phyloP scores from a whole-genome alignment of 2,113 vertebrate genomes.

The Tauraco erythrolophus region DNA sequence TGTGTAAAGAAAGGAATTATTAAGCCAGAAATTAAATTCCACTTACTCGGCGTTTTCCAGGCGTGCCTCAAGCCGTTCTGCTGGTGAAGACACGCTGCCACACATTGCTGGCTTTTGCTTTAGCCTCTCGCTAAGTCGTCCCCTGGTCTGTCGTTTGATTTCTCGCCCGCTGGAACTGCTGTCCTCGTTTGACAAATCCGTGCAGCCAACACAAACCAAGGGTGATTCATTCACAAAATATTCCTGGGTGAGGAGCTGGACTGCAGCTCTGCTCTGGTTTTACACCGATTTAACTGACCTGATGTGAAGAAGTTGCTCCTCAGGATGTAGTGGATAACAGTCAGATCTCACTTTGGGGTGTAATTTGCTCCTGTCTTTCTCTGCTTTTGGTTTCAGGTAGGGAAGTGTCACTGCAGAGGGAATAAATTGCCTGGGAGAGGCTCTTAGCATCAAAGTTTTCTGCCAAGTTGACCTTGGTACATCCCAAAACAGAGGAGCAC shows the following conservation, averaged over 20 bases:
- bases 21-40: slow-evolving; percentile 46
- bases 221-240: slow-evolving; percentile 2
- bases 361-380: neutral
- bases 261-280: neutral
- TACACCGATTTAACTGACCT: neutral
- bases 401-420: neutral
- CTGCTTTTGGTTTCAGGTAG: neutral
- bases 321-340: neutral
- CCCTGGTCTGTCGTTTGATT: neutral
- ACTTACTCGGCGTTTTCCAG: neutral
- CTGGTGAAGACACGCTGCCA: neutral
- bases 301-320: neutral
- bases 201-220: neutral
- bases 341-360: neutral
- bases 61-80: slow-evolving; percentile 6
- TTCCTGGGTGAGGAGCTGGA: neutral
- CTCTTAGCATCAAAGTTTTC: neutral
- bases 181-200: neutral
- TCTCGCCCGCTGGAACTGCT: rapidly evolving
- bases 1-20: slow-evolving; percentile 35
- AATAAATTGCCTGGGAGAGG: neutral
- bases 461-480: neutral
- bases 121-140: neutral
- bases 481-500: neutral
- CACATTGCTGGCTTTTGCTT: neutral